Conservation (phyloP, 2,113 vertebrate genomes). For the Melozone crissalis region DNA sequence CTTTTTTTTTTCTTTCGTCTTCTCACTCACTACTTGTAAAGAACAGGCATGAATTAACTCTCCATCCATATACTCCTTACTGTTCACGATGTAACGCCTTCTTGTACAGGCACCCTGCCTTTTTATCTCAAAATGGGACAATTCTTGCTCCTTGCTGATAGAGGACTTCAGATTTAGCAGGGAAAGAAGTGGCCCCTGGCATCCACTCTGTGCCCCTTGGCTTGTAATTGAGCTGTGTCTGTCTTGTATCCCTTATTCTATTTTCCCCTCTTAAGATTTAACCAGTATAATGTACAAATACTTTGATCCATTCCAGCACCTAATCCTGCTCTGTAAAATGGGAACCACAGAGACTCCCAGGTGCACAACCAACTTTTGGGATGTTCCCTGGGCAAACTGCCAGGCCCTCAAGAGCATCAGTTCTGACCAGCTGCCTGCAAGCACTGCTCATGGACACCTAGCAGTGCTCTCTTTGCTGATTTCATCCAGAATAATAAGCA, state of each 20-base stretch:
- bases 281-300: neutral
- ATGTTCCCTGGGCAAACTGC: neutral
- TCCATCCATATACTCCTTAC: neutral
- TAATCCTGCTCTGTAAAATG: neutral
- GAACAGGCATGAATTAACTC: neutral
- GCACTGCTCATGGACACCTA: rapidly evolving
- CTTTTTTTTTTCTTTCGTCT: neutral
- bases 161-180: neutral
- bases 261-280: neutral
- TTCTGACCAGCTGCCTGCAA: neutral
- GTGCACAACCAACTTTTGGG: neutral
- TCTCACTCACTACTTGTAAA: neutral
- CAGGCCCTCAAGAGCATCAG: neutral
- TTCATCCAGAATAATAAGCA: neutral
- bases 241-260: neutral
- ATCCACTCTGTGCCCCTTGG: neutral
- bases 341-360: neutral
- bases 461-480: neutral
- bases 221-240: neutral
- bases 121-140: neutral
- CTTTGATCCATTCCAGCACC: neutral
- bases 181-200: neutral
- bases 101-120: neutral
- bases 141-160: neutral
- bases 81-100: neutral